Evolutionary conservation across 2,797 vertebrate species (phyloP).

Genomic region (Anableps anableps): DNA sequence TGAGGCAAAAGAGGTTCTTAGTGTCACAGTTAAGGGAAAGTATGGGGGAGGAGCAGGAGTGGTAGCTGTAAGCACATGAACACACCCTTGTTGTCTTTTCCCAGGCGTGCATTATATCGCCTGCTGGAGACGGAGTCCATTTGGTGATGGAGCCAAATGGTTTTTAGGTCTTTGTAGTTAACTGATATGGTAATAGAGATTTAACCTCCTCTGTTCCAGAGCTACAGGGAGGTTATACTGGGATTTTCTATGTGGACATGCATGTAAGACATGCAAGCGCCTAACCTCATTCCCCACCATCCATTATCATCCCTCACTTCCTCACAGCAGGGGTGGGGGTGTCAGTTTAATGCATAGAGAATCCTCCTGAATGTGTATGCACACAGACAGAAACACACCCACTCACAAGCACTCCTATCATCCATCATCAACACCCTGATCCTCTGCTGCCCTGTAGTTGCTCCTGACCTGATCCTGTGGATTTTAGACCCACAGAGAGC

Average conservation of each 20-base stretch:
- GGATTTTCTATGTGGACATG: constrained; percentile 21
- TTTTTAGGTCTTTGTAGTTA: constrained; percentile 42
- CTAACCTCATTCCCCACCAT: constrained; percentile 50
- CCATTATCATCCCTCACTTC: constrained; percentile 49
- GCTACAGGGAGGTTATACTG: constrained; percentile 11
- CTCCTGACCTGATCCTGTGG: constrained; percentile 47
- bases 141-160: constrained; percentile 61
- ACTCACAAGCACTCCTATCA: constrained; percentile 28
- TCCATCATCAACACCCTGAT: constrained; percentile 61
- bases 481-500: constrained; percentile 33
- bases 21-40: constrained; percentile 37
- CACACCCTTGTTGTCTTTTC: constrained; percentile 60
- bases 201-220: constrained; percentile 42
- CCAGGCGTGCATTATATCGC: constrained; percentile 32
- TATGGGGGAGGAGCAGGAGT: constrained; percentile 18
- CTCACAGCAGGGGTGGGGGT: constrained; percentile 42
- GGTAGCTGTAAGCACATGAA: constrained; percentile 62
- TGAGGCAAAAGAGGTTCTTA: constrained; percentile 49
- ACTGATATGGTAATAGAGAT: constrained; percentile 38
- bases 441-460: constrained; percentile 49
- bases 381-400: constrained; percentile 15
- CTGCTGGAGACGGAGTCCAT: constrained; percentile 43
- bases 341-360: constrained; percentile 48
- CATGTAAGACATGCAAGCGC: constrained; percentile 39
- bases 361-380: constrained; percentile 50